phyloP scores from a whole-genome alignment of 2,113 vertebrate genomes.

The Fulmarus glacialis region DNA sequence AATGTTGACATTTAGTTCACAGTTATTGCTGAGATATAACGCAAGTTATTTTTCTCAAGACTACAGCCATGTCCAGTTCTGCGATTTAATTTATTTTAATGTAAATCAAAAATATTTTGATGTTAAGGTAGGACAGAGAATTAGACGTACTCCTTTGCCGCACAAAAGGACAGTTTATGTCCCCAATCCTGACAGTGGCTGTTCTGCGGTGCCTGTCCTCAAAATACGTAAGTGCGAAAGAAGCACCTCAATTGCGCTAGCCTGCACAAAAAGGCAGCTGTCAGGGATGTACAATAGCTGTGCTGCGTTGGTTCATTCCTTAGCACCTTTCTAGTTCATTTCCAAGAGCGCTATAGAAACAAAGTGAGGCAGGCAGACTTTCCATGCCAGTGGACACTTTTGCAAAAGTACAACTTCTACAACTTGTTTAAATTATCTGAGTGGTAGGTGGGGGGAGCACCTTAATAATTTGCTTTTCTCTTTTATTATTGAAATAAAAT shows the following conservation, averaged over 20 bases:
- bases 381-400: background rate
- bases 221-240: background rate
- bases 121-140: background rate
- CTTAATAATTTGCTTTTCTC: constrained; percentile 13
- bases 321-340: background rate
- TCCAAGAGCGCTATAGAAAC: background rate
- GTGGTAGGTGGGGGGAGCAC: background rate
- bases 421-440: background rate
- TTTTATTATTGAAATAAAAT: constrained; percentile 42
- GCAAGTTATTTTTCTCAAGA: constrained; percentile 57
- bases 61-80: background rate
- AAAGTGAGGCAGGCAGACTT: background rate
- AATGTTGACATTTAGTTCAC: constrained; percentile 55
- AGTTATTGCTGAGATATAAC: constrained; percentile 46
- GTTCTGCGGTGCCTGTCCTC: background rate
- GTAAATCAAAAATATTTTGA: constrained; percentile 32
- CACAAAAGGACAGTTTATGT: background rate
- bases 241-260: background rate
- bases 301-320: background rate
- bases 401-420: background rate
- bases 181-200: background rate
- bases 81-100: constrained; percentile 51
- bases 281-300: rapidly evolving
- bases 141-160: background rate
- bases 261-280: background rate